Base-by-base conservation (phyloP, 2,113 vertebrate species). In the Serilophus lunatus region DNA sequence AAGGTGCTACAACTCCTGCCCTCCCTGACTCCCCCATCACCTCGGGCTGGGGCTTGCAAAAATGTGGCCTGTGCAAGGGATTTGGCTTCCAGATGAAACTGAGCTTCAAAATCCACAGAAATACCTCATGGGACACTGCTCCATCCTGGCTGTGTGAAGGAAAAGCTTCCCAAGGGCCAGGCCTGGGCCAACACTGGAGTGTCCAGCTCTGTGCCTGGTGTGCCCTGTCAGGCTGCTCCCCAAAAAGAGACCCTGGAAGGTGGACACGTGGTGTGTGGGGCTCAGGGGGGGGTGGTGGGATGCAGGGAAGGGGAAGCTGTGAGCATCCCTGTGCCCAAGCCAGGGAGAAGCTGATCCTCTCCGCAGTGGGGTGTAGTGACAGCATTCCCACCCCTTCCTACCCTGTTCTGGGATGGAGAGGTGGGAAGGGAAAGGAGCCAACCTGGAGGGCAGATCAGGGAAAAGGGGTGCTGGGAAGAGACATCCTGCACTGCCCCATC, bases 141-240 rank as follows among this genome's bases (percentile, higher is more conserved):
- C 64, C 11, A 75, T 77, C 29, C 56, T 66, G 79, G 54, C 40
- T 22, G 57, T 3, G 50, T 0, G 51, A 29, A 25, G 78, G 47
- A 45, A 60, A 69, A 70, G 2, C 40, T 53, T 64, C 53, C 54
- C 0, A 0, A 11, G 63, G 57, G 45, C 74, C 35, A 10, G 45
- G 56, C 13, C 45, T 31, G 33, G 24, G 18, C 44, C 18, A 4
- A n/a, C 0, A 8, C 50, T 29, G 2, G 12, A 5, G 29, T 4
- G 36, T 28, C 69, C 33, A 12, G 2, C 18, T 16, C n/a, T 0
- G 12, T 33, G 44, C 22, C 35, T 0, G 3, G 6, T 4, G 42
- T 18, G 22, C 68, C 42, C 63, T 14, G 8, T 13, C 19, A 2
- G 33, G 53, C n/a, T 57, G 9, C 47, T 50, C 75, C 61, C 72